phyloP scores from a whole-genome alignment of 1,140 invertebrate genomes.

The Conus betulinus region DNA sequence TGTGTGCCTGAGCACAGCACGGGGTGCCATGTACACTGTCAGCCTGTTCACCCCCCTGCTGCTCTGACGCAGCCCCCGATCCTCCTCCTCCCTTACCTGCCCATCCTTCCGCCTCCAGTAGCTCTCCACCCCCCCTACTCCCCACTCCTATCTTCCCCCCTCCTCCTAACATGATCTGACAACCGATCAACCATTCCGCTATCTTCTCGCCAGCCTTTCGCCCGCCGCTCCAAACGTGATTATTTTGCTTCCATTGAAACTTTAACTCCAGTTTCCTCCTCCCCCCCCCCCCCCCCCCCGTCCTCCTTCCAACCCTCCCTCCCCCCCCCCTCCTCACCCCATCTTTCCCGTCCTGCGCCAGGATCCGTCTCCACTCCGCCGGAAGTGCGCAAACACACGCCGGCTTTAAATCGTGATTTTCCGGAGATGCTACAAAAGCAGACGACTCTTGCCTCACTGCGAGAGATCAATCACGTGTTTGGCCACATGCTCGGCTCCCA shows the following conservation, averaged over 20 bases:
- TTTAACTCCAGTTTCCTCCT: background rate
- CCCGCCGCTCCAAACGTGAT: background rate
- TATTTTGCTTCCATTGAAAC: conserved; percentile 26
- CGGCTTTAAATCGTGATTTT: conserved; percentile 27
- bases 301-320: no score
- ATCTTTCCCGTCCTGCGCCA: no score
- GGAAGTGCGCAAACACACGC: conserved; percentile 24
- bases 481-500: conserved; percentile 22
- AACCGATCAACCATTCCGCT: background rate
- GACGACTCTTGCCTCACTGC: conserved; percentile 1
- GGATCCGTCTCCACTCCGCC: conserved; percentile 1
- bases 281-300: no score
- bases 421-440: conserved; percentile 11
- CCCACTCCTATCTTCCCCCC: background rate
- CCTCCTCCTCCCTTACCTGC: background rate
- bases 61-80: background rate
- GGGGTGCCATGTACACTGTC: background rate
- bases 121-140: background rate
- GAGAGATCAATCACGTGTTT: background rate
- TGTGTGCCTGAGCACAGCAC: background rate
- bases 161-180: background rate
- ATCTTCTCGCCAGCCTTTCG: background rate
- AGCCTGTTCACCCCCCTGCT: background rate
- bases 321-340: no score
- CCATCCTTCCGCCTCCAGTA: background rate